phyloP scores from a whole-genome alignment of 2,888 invertebrate species.

The Aphidoletes aphidimyza region DNA sequence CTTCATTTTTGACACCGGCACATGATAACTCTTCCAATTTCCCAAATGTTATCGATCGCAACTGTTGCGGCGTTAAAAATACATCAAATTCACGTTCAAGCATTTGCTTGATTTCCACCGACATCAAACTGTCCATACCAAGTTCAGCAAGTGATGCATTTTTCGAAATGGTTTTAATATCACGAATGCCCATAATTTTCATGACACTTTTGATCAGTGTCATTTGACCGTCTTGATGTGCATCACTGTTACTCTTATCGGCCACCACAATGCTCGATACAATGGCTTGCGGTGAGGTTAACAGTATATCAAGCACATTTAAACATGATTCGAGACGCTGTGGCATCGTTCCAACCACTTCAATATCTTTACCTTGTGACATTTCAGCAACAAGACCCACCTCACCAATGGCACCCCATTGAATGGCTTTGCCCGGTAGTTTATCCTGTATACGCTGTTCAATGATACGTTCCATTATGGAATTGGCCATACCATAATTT shows the following conservation, averaged over 20 bases:
- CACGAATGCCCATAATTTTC: slow-evolving; percentile 75
- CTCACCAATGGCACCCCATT: slow-evolving; percentile 95
- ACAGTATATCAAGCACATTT: slow-evolving; percentile 76
- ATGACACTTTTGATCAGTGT: slow-evolving; percentile 80
- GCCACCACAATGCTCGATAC: slow-evolving; percentile 89
- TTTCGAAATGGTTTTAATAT: slow-evolving; percentile 76
- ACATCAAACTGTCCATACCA: slow-evolving; percentile 98
- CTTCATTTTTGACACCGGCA: slow-evolving; percentile 54
- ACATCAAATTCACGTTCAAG: slow-evolving; percentile 90
- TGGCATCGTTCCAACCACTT: slow-evolving; percentile 84
- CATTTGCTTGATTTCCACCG: slow-evolving; percentile 94
- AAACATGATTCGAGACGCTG: slow-evolving; percentile 88
- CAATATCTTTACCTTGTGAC: slow-evolving; percentile 76
- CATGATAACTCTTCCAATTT: slow-evolving; percentile 63
- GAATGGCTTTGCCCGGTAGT: slow-evolving; percentile 83
- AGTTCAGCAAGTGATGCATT: slow-evolving; percentile 85
- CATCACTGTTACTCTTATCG: slow-evolving; percentile 76
- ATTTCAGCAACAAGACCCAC: slow-evolving; percentile 83
- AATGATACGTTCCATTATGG: slow-evolving; percentile 88
- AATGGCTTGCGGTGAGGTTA: slow-evolving; percentile 76
- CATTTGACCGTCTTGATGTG: slow-evolving; percentile 72
- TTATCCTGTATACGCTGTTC: slow-evolving; percentile 77
- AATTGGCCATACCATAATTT: slow-evolving; percentile 91
- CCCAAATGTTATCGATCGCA: slow-evolving; percentile 80
- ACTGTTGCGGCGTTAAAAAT: slow-evolving; percentile 85